These are phyloP conservation scores for Meriones unguiculatus DNA, from an alignment of 2,113 vertebrate species.

Conservation along the genomic window DNA sequence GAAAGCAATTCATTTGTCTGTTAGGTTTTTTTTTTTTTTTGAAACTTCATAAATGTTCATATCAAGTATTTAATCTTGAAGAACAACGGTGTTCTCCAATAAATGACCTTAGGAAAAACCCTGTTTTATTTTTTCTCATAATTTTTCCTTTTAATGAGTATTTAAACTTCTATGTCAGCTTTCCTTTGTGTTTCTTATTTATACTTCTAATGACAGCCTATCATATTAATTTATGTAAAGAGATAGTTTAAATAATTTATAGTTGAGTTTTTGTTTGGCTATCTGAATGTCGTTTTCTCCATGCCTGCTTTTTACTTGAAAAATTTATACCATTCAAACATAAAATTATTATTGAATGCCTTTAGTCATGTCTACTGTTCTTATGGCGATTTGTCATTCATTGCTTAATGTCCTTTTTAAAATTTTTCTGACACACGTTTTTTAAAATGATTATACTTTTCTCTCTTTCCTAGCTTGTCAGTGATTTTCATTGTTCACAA, in stretches of 20 bases:
- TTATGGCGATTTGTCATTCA: not conserved
- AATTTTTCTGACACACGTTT: not conserved
- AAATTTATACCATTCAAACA: not conserved
- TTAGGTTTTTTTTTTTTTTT: no score
- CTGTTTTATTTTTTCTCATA: not conserved
- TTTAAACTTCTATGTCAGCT: not conserved
- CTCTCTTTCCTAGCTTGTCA: not conserved
- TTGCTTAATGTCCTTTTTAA: not conserved
- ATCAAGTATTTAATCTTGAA: not conserved
- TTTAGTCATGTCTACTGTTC: not conserved
- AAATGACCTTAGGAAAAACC: not conserved
- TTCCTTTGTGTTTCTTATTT: not conserved
- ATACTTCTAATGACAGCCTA: not conserved
- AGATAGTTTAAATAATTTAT: not conserved
- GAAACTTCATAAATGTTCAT: not conserved
- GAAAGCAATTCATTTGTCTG: not conserved
- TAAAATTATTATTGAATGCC: not conserved
- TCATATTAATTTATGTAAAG: not conserved
- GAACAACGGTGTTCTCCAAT: not conserved
- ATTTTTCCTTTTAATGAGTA: not conserved
- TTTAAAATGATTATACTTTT: not conserved
- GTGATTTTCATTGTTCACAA: not conserved
- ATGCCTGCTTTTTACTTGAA: not conserved
- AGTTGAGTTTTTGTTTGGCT: not conserved
- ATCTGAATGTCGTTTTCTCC: not conserved